A percentile compares a stretch with the other conserved stretches of the same genome.
These are phyloP conservation scores for Siphamia tubifer DNA, from an alignment of 2,113 vertebrate genomes.

Conservation along the genomic window DNA sequence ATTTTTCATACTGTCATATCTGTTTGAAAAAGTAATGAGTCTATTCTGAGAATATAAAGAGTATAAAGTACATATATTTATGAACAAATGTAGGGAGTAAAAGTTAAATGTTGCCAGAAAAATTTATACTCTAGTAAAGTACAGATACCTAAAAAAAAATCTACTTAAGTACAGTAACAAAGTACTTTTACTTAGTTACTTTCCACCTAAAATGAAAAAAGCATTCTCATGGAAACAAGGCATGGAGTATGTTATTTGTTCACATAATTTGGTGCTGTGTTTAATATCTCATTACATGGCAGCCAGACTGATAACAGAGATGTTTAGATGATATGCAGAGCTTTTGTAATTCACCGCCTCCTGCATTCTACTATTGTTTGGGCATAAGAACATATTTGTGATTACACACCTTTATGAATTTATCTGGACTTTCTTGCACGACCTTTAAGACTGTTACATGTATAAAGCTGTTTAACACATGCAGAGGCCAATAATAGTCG, in stretches of 20 bases:
- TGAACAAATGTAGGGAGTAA: too few species aligned
- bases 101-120: too few species aligned
- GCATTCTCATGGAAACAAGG: not conserved
- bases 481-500: too few species aligned
- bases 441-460: not conserved
- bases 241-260: not conserved
- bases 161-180: too few species aligned
- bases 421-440: not conserved
- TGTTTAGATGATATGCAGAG: not conserved
- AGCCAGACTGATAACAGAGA: slow-evolving; percentile 17
- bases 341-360: not conserved
- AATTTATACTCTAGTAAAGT: too few species aligned
- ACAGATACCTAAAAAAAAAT: too few species aligned
- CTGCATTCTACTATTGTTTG: slow-evolving; percentile 1
- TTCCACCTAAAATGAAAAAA: not conserved
- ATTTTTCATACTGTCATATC: too few species aligned
- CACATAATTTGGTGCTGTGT: not conserved
- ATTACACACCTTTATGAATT: slow-evolving; percentile 6
- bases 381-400: not conserved
- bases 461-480: not conserved
- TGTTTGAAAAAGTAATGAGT: too few species aligned
- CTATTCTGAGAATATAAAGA: too few species aligned
- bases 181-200: too few species aligned
- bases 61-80: too few species aligned
- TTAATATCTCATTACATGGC: not conserved